Evolutionary conservation across 2,113 vertebrate species (phyloP).

Genomic region (Leucopsar rothschildi): DNA sequence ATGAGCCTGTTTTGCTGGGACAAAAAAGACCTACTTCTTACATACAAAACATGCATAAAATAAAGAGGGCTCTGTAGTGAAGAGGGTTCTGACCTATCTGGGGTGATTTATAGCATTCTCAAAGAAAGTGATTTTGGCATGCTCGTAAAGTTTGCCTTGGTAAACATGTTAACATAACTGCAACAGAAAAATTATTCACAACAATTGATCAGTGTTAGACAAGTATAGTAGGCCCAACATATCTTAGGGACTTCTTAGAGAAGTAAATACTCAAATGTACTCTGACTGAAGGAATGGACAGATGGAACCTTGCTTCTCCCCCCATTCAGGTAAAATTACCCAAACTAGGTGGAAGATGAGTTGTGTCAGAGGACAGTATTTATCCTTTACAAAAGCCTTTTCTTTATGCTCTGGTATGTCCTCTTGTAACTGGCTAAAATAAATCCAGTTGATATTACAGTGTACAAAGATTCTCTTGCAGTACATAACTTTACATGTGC

Average conservation of each 20-base stretch:
- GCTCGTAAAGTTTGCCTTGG: background rate
- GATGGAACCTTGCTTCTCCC: background rate
- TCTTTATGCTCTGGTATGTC: background rate
- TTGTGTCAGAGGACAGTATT: background rate
- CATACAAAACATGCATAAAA: background rate
- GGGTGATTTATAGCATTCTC: background rate
- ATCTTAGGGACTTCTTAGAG: background rate
- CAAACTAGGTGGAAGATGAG: background rate
- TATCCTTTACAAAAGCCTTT: background rate
- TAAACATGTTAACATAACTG: background rate
- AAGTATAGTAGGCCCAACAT: background rate
- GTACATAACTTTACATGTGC: background rate
- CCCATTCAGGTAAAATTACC: background rate
- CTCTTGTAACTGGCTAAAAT: background rate
- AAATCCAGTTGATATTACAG: background rate
- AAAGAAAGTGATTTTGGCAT: background rate
- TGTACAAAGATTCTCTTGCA: background rate
- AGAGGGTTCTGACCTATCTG: background rate
- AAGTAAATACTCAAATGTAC: background rate
- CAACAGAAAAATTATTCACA: background rate
- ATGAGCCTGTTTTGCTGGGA: background rate
- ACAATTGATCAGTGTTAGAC: background rate
- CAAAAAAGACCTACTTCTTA: background rate
- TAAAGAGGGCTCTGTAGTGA: background rate
- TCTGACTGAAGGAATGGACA: background rate